Percentiles rank a stretch among this genome's conserved stretches.
Conservation (phyloP, 2,797 vertebrate genomes). For the Esox masquinongy region DNA sequence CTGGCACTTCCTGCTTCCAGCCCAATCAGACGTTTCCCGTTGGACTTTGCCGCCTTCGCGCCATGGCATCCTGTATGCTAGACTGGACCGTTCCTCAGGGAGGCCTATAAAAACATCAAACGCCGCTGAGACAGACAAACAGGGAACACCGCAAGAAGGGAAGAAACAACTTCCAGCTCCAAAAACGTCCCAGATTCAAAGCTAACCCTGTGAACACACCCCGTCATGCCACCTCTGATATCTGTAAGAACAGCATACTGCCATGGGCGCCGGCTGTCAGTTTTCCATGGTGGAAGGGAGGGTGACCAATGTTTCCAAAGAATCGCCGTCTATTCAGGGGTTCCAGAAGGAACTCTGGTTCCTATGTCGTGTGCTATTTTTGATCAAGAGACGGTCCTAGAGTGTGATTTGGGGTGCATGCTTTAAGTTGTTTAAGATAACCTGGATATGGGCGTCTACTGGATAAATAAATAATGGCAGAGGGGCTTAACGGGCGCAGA, state of each 20-base stretch:
- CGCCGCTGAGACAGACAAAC: constrained; percentile 32
- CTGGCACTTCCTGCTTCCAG: neutral
- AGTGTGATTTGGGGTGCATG: neutral
- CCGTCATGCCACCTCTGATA: neutral
- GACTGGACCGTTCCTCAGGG: constrained; percentile 22
- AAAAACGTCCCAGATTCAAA: constrained; percentile 41
- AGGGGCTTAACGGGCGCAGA: constrained; percentile 3
- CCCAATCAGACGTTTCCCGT: constrained; percentile 3
- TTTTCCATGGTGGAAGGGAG: constrained; percentile 26
- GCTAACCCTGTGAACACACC: neutral
- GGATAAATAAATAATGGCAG: constrained; percentile 53
- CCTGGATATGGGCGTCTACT: constrained; percentile 45
- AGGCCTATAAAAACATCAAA: constrained; percentile 63
- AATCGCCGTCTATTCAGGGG: constrained; percentile 27
- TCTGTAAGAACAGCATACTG: neutral
- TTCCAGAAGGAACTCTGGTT: neutral
- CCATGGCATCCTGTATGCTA: constrained; percentile 45
- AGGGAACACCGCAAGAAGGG: constrained; percentile 18
- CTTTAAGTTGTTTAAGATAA: constrained; percentile 46
- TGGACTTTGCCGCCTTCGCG: neutral
- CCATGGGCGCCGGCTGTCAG: constrained; percentile 30
- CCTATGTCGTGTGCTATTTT: neutral
- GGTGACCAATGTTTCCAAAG: constrained; percentile 47
- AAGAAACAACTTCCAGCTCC: constrained; percentile 18
- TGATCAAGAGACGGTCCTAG: neutral